Evolutionary conservation across 2,113 vertebrate species (phyloP), one percentile per base, ranked within the genome.

Genomic region (Platichthys flesus): DNA sequence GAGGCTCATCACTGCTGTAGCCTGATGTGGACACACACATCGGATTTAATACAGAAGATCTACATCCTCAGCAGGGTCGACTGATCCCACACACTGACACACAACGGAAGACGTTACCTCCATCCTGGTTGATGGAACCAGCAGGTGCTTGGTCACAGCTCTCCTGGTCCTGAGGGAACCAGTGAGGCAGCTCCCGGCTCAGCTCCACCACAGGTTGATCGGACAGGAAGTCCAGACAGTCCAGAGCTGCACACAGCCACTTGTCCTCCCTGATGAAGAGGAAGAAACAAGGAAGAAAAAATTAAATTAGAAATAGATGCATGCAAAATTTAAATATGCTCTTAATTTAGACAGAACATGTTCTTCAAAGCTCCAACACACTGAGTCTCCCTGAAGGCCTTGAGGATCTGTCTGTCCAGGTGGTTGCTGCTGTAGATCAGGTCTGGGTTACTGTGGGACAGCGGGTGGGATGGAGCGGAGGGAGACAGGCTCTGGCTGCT

Each of bases 201-300:
- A 99, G 91, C 79, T 96, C 96, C 74, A 98, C 96, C 79, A 99
- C 96, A 58, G 89, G 91, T 24, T 94, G 94, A 83, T 98, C 97
- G 0, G 98, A 96, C 54, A 99, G 95, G 81, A 96, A 97, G 23
- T 98, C 97, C 87, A 99, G 87, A 80, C 96, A 96, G 79, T 97
- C 96, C 57, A 97, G 90, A 23, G 96, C 97, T 63, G 96, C 95
- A 0, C 93, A 93, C 6, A 99, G 93, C 98, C 97, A 99, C 66
- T 95, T 94, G 0, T 99, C 97, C 56, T 95, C 92, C 87, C 97
- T 99, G 64, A 52, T 9, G 51, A 8, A 9, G 51, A n/a, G 51
- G 14, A 9, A 37, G 35, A 9, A 51, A 20, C 3, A 8, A 57
- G 3, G 24, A 64, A 14, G 2, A 55, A 2, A 10, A 67, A 23